Evolutionary conservation across 2,888 invertebrate genomes (phyloP), one percentile per base, ranked within the genome.

Genomic region (Drosophila diplacantha): DNA sequence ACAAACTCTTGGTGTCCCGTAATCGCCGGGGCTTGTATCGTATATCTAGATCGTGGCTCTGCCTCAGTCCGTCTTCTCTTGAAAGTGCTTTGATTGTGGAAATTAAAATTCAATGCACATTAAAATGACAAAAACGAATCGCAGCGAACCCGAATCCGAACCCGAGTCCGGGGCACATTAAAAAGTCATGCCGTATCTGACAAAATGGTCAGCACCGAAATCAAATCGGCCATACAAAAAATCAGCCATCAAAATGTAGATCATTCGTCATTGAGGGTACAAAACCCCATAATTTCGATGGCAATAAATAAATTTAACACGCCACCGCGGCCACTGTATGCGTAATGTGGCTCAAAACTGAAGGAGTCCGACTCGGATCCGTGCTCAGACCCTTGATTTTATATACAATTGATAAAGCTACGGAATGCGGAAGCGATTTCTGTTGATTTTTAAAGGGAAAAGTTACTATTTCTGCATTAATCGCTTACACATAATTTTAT

Each of bases 41-140:
- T 65, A 51, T 58, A 67, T 72, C 55, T 60, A 60, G 70, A 61
- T 61, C 43, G 57, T 46, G 60, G 39, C 41, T 37, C 43, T 20
- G 35, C 34, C 20, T 32, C n/a, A 11, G 54, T 26, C 4, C 20
- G 54, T 53, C 39, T 54, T 46, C 51, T 69, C 70, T 79, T 78
- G 72, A 81, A 81, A 78, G 78, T 63, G 63, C 64, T 69, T 71
- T 65, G 70, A 56, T 59, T 62, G 74, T 54, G 44, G 32, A 64
- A 71, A 82, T 81, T 80, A 74, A 81, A 81, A 81, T 77, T 77
- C 79, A 81, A 73, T 73, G 62, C 75, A 71, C 83, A 82, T 74
- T 83, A 81, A 81, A 76, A 73, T 72, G 75, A 81, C 71, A 80
- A 71, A 81, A 80, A 72, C 79, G 78, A 75, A 73, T 74, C 72